Conservation (phyloP, 64 coral and sea anemone genomes). For the Hydrozoanthus tunicans region DNA sequence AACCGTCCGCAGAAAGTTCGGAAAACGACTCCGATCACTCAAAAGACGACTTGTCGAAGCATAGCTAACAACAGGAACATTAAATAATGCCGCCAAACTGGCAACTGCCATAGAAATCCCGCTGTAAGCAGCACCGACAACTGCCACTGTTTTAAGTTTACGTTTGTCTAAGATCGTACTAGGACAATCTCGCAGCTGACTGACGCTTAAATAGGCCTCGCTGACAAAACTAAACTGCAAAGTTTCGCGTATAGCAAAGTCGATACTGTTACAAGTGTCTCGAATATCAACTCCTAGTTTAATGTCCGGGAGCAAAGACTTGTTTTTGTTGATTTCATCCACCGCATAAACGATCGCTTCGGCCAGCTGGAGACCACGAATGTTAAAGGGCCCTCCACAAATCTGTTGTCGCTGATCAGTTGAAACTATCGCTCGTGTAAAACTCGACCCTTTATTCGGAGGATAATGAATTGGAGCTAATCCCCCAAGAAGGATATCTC, state of each 20-base stretch:
- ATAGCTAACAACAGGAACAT: slow-evolving; percentile 77
- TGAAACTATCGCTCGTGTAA: not conserved
- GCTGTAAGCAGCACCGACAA: slow-evolving; percentile 72
- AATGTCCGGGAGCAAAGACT: slow-evolving; percentile 75
- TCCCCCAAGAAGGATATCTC: slow-evolving; percentile 69
- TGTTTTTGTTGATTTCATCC: slow-evolving; percentile 70
- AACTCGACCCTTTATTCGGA: slow-evolving; percentile 7
- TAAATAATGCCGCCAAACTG: slow-evolving; percentile 66
- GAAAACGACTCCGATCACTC: slow-evolving; percentile 61
- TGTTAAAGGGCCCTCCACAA: slow-evolving; percentile 67
- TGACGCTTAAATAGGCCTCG: slow-evolving; percentile 34
- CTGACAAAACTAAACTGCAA: slow-evolving; percentile 77
- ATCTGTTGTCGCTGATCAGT: not conserved
- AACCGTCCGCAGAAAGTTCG: slow-evolving; percentile 75
- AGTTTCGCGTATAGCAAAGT: slow-evolving; percentile 74
- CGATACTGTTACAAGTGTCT: slow-evolving; percentile 83
- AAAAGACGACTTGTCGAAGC: slow-evolving; percentile 78
- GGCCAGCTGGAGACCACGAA: slow-evolving; percentile 60
- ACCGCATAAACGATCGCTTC: slow-evolving; percentile 78
- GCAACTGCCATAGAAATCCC: slow-evolving; percentile 72
- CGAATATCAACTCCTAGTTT: slow-evolving; percentile 74
- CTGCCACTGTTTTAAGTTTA: slow-evolving; percentile 49
- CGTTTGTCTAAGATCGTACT: not conserved
- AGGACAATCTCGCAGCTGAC: not conserved
- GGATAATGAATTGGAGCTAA: slow-evolving; percentile 77